Evolutionary conservation across 64 coral and sea anemone species (phyloP).

Genomic region (Dendrophyllia cribrosa): DNA sequence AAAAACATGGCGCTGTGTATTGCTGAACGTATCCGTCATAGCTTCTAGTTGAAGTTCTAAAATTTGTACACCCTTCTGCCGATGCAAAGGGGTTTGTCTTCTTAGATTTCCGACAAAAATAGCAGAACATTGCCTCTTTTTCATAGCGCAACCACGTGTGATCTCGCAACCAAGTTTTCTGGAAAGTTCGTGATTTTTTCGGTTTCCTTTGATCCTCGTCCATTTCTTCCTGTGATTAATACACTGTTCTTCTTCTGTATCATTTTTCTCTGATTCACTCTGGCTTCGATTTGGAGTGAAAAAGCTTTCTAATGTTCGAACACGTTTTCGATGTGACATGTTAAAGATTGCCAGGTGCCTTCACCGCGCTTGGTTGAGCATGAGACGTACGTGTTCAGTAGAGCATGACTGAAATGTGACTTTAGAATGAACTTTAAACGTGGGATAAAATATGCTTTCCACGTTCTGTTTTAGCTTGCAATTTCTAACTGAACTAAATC

Average conservation of each 20-base stretch:
- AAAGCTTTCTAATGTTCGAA: slow-evolving; percentile 45
- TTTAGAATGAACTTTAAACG: slow-evolving; percentile 37
- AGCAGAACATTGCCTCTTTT: too few species aligned
- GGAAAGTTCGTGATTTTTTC: slow-evolving; percentile 36
- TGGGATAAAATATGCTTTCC: slow-evolving; percentile 62
- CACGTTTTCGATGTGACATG: slow-evolving; percentile 62
- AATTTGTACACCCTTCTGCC: slow-evolving; percentile 36
- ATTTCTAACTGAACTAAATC: slow-evolving; percentile 1
- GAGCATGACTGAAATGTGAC: slow-evolving; percentile 36
- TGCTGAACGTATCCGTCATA: slow-evolving; percentile 37
- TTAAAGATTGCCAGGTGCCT: slow-evolving; percentile 23
- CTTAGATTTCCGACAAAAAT: slow-evolving; percentile 20
- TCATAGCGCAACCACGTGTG: too few species aligned
- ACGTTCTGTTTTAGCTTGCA: background rate
- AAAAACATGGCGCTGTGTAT: slow-evolving; percentile 21
- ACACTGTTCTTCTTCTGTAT: slow-evolving; percentile 48
- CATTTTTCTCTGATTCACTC: slow-evolving; percentile 55
- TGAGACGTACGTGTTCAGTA: slow-evolving; percentile 30
- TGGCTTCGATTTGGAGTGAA: slow-evolving; percentile 50
- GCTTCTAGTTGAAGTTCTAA: slow-evolving; percentile 51
- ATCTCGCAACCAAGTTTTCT: too few species aligned
- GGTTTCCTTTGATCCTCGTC: slow-evolving; percentile 49
- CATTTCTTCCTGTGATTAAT: slow-evolving; percentile 40
- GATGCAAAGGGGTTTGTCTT: slow-evolving; percentile 56
- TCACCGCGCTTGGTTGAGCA: slow-evolving; percentile 53